Evolutionary conservation across 2,797 vertebrate species (phyloP).

Genomic region (Bovichtus diacanthus): DNA sequence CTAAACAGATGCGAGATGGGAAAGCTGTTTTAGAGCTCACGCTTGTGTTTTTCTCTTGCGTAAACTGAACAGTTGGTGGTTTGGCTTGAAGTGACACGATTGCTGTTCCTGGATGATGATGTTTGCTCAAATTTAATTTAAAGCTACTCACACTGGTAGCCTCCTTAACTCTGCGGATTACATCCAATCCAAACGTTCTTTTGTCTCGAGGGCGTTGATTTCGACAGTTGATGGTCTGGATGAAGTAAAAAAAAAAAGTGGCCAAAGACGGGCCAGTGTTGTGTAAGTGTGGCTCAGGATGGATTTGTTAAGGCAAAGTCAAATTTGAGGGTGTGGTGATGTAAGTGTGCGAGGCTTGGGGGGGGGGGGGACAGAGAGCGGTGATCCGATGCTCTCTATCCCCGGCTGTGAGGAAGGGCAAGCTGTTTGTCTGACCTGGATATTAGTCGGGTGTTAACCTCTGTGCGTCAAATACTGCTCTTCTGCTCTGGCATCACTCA

Average conservation of each 20-base stretch:
- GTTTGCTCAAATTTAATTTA: conserved; percentile 41
- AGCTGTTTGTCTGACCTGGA: conserved; percentile 68
- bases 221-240: background rate
- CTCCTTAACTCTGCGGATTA: conserved; percentile 1
- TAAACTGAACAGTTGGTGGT: conserved; percentile 24
- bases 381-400: conserved; percentile 31
- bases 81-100: conserved; percentile 45
- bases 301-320: conserved; percentile 50
- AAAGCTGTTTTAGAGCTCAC: conserved; percentile 45
- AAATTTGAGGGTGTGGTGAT: conserved; percentile 39
- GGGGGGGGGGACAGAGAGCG: background rate
- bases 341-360: conserved; percentile 15
- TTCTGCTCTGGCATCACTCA: conserved; percentile 63
- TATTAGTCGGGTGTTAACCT: conserved; percentile 65
- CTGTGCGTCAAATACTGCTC: conserved; percentile 63
- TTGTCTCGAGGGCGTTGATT: conserved; percentile 13
- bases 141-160: conserved; percentile 22
- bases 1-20: conserved; percentile 40
- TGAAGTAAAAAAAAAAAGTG: conserved; percentile 11
- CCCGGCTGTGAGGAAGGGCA: conserved; percentile 43
- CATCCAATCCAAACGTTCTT: conserved; percentile 1
- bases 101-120: conserved; percentile 38
- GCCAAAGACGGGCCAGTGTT: conserved; percentile 46
- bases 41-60: conserved; percentile 23
- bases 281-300: conserved; percentile 52